Percentiles rank a stretch among this genome's conserved stretches.
Evolutionary conservation across 1,140 invertebrate genomes (phyloP).

Genomic region (Platorchestia sp.): DNA sequence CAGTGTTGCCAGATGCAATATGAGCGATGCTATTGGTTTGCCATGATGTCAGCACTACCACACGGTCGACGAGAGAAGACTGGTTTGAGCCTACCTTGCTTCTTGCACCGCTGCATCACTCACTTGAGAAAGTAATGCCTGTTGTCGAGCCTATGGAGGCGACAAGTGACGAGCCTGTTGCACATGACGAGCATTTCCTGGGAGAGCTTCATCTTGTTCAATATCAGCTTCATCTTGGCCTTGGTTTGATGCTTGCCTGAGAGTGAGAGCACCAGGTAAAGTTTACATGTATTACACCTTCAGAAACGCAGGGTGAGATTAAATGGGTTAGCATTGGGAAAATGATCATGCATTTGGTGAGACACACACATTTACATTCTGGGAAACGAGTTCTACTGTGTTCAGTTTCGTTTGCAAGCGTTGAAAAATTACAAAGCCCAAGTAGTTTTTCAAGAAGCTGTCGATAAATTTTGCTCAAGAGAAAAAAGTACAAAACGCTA

Average conservation of each 20-base stretch:
- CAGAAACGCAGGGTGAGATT: neutral
- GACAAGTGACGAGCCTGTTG: neutral
- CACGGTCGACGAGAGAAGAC: too few species aligned
- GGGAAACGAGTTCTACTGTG: neutral
- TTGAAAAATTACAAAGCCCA: too few species aligned
- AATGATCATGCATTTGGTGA: neutral
- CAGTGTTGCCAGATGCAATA: too few species aligned
- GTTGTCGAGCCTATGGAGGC: neutral
- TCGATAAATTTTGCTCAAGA: too few species aligned
- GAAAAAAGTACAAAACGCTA: too few species aligned
- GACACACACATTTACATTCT: neutral
- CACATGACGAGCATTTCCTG: neutral
- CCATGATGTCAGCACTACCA: too few species aligned
- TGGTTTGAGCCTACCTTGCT: too few species aligned
- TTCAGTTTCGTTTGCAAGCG: neutral
- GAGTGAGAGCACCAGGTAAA: neutral
- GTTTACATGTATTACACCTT: neutral
- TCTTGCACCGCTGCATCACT: too few species aligned
- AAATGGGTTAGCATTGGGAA: neutral
- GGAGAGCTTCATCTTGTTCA: neutral
- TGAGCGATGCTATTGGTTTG: too few species aligned
- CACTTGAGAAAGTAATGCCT: constrained; percentile 9
- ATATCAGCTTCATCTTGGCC: neutral
- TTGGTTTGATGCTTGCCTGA: neutral
- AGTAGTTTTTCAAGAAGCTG: too few species aligned